phyloP scores from a whole-genome alignment of 2,888 invertebrate genomes.

The Eudasyphora cyanicolor region DNA sequence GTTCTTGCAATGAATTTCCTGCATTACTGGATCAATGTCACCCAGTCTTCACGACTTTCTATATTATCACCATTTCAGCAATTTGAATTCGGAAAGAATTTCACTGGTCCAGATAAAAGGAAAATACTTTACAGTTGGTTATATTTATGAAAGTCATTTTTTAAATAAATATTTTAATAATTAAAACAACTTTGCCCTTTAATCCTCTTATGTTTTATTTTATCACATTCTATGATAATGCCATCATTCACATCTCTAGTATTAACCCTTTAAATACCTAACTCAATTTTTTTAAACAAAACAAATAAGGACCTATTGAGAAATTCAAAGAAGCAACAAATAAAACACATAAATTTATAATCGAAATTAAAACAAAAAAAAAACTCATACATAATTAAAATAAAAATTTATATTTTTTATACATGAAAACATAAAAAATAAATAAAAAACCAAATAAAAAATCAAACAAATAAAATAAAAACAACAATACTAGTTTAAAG shows the following conservation, averaged over 20 bases:
- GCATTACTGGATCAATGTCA: too few relatives aligned
- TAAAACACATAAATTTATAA: slow-evolving; percentile 28
- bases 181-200: too few relatives aligned
- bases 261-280: slow-evolving; percentile 13
- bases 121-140: too few relatives aligned
- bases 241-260: neutral
- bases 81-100: too few relatives aligned
- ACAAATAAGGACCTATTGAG: slow-evolving; percentile 55
- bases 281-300: slow-evolving; percentile 55
- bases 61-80: too few relatives aligned
- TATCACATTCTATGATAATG: neutral
- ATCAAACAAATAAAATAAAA: slow-evolving; percentile 27
- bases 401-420: slow-evolving; percentile 67
- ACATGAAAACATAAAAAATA: slow-evolving; percentile 62
- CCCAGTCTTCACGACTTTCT: too few relatives aligned
- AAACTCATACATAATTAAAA: slow-evolving; percentile 41
- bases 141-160: too few relatives aligned
- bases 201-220: too few relatives aligned
- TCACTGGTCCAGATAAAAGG: too few relatives aligned
- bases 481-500: slow-evolving; percentile 32
- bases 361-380: slow-evolving; percentile 37
- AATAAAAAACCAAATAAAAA: slow-evolving; percentile 36
- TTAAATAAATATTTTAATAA: too few relatives aligned
- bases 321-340: slow-evolving; percentile 24
- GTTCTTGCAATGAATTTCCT: too few relatives aligned